Evolutionary conservation across 2,888 invertebrate genomes (phyloP).

Genomic region (Ypsolopha scabrella): DNA sequence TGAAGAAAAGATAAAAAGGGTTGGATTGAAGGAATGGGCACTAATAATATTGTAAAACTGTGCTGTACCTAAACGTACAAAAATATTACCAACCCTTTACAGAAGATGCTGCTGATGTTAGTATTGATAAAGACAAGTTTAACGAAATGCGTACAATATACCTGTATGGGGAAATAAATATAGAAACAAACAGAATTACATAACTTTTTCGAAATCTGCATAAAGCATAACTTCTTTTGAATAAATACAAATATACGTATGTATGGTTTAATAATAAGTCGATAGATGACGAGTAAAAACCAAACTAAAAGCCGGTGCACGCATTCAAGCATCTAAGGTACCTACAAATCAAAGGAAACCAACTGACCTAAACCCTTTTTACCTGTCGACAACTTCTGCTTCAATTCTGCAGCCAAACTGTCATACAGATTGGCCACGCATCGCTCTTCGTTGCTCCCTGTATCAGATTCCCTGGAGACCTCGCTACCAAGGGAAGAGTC

Average conservation of each 20-base stretch:
- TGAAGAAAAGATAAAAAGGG: too few relatives aligned
- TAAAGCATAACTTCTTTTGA: not conserved
- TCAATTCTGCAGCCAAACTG: conserved; percentile 91
- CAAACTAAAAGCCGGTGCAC: not conserved
- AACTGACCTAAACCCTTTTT: conserved; percentile 64
- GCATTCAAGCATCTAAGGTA: conserved; percentile 16
- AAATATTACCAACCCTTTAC: too few relatives aligned
- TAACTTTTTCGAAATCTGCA: not conserved
- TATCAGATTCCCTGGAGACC: conserved; percentile 77
- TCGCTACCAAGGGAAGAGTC: conserved; percentile 83
- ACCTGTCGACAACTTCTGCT: conserved; percentile 72
- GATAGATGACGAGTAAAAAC: not conserved
- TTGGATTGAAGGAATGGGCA: too few relatives aligned
- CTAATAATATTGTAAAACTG: too few relatives aligned
- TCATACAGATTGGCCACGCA: conserved; percentile 85
- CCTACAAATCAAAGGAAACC: conserved; percentile 26
- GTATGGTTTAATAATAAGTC: not conserved
- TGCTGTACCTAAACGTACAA: too few relatives aligned
- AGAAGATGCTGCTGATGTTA: too few relatives aligned
- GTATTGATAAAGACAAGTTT: too few relatives aligned
- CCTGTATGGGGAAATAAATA: not conserved
- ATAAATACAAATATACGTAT: not conserved
- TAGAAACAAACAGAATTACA: not conserved
- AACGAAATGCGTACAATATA: too few relatives aligned
- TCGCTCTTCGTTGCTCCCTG: conserved; percentile 78